A percentile compares a stretch with the other conserved stretches of the same genome.
These are phyloP conservation scores for Drosophila erecta DNA, from an alignment of 1,140 invertebrate genomes.

Conservation along the genomic window DNA sequence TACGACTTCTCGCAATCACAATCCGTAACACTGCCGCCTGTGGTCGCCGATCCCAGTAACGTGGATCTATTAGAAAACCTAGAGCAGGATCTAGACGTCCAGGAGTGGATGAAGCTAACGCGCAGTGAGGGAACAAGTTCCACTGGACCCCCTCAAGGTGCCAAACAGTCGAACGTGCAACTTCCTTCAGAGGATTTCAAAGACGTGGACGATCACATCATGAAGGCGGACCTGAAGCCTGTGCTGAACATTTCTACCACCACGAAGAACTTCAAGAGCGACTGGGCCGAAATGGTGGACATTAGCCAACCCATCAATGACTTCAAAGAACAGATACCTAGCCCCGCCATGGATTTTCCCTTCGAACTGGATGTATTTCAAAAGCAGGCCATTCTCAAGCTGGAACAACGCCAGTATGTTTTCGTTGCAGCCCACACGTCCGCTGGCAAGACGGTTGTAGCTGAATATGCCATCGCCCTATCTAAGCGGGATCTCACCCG, in stretches of 20 bases:
- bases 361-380: constrained; percentile 99
- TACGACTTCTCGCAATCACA: constrained; percentile 84
- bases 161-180: background rate
- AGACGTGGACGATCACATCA: constrained; percentile 78
- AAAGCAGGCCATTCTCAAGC: constrained; percentile 96
- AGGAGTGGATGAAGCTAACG: constrained; percentile 74
- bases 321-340: constrained; percentile 93
- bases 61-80: constrained; percentile 73
- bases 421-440: constrained; percentile 99
- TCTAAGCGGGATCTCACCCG: constrained; percentile 97
- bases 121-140: constrained; percentile 23
- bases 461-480: constrained; percentile 98
- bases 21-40: background rate
- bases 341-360: constrained; percentile 93
- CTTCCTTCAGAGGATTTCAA: constrained; percentile 57
- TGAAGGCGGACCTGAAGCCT: constrained; percentile 84
- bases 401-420: constrained; percentile 97
- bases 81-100: constrained; percentile 75
- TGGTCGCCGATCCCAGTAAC: constrained; percentile 20
- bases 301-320: constrained; percentile 91
- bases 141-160: background rate
- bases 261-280: constrained; percentile 85
- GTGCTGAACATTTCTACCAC: constrained; percentile 86
- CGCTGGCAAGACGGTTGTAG: constrained; percentile 99
- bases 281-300: constrained; percentile 96